phyloP scores from a whole-genome alignment of 2,113 vertebrate genomes.

The Sebastes fasciatus region DNA sequence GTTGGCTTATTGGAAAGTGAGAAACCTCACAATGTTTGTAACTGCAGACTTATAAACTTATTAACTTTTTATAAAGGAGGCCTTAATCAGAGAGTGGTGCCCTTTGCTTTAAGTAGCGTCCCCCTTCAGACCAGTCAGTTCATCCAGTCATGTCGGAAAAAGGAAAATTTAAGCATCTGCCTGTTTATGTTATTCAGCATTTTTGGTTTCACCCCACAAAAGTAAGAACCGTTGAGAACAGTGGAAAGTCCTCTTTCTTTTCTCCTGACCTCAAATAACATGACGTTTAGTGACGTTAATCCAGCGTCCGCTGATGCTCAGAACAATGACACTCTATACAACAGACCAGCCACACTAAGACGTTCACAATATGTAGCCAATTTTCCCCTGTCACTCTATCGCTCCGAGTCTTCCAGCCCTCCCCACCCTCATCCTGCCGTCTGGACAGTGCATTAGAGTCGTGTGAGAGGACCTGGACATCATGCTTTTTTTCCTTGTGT shows the following conservation, averaged over 20 bases:
- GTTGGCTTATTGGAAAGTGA: neutral
- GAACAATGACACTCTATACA: slow-evolving; percentile 14
- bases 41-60: too few relatives aligned
- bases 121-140: neutral
- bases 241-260: neutral
- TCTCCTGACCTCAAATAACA: neutral
- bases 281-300: slow-evolving; percentile 18
- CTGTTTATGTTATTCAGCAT: slow-evolving; percentile 21
- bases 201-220: slow-evolving; percentile 16
- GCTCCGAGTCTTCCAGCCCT: neutral
- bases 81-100: neutral
- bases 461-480: slow-evolving; percentile 33
- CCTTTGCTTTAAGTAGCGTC: too few relatives aligned
- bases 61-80: neutral
- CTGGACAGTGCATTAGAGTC: slow-evolving; percentile 67
- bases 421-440: slow-evolving; percentile 52
- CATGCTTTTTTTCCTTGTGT: slow-evolving; percentile 35
- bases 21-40: too few relatives aligned
- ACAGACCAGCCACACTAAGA: neutral
- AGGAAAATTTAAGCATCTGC: neutral
- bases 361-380: slow-evolving; percentile 19
- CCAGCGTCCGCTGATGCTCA: neutral
- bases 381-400: slow-evolving; percentile 25
- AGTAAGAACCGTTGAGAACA: neutral
- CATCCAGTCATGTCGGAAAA: neutral